These are phyloP conservation scores for Elysia crispata DNA, from an alignment of 2,888 invertebrate genomes.

Conservation along the genomic window DNA sequence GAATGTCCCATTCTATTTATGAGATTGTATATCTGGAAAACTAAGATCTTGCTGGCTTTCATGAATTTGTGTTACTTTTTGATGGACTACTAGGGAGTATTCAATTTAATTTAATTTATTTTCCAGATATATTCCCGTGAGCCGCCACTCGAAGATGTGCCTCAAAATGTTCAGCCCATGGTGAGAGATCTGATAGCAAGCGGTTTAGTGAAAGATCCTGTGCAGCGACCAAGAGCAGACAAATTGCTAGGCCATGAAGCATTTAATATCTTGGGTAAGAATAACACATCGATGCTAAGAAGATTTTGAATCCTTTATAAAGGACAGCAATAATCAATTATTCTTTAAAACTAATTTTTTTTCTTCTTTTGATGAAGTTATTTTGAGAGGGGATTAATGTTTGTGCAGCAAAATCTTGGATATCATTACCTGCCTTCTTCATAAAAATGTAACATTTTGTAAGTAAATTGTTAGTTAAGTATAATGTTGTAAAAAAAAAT, in stretches of 20 bases:
- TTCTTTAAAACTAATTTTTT: too few species aligned
- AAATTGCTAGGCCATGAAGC: constrained; percentile 62
- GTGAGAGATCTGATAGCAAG: constrained; percentile 61
- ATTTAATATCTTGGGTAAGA: constrained; percentile 57
- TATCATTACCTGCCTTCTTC: too few species aligned
- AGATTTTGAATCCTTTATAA: too few species aligned
- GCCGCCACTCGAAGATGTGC: constrained; percentile 72
- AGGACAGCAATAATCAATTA: too few species aligned
- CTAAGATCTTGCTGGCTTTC: background rate
- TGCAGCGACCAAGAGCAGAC: constrained; percentile 59
- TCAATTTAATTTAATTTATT: background rate
- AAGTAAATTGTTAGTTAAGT: too few species aligned
- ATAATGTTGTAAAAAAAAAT: too few species aligned
- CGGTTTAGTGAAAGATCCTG: constrained; percentile 61
- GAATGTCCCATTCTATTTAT: background rate
- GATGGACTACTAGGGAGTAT: background rate
- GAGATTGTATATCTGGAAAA: too few species aligned
- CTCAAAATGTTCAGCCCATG: constrained; percentile 57
- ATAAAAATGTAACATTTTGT: too few species aligned
- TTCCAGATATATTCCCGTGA: constrained; percentile 67
- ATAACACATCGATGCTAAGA: too few species aligned
- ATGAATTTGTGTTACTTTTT: background rate
- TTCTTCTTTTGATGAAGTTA: too few species aligned
- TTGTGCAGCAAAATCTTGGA: too few species aligned
- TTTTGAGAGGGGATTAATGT: too few species aligned